Evolutionary conservation across 2,113 vertebrate species (phyloP).

Genomic region (Poecile atricapillus): DNA sequence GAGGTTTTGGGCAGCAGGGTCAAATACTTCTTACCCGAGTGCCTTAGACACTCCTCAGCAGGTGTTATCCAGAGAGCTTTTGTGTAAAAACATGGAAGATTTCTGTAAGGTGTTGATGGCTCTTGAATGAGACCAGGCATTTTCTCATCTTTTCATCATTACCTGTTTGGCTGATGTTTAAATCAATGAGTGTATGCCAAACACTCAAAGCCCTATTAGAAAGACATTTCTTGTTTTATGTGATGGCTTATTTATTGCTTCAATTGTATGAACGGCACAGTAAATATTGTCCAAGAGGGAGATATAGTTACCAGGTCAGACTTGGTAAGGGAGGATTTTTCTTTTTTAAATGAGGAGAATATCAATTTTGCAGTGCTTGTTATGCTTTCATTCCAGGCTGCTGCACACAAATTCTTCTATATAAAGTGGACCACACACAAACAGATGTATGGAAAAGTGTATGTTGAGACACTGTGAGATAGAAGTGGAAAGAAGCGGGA

Average conservation of each 20-base stretch:
- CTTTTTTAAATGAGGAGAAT: constrained; percentile 18
- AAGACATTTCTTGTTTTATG: neutral
- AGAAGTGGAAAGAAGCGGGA: neutral
- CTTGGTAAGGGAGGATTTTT: neutral
- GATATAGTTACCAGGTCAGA: neutral
- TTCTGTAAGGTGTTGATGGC: constrained; percentile 2
- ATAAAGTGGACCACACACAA: neutral
- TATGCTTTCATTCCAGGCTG: neutral
- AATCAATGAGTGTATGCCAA: constrained; percentile 12
- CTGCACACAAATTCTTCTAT: neutral
- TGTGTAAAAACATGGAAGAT: neutral
- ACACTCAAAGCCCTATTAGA: neutral
- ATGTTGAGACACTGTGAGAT: neutral
- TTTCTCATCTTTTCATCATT: constrained; percentile 44
- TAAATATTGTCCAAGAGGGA: constrained; percentile 32
- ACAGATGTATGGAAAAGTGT: neutral
- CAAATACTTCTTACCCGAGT: neutral
- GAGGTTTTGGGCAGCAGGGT: neutral
- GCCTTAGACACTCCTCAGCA: neutral
- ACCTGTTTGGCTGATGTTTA: constrained; percentile 21
- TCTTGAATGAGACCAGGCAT: neutral
- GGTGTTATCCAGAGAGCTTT: neutral
- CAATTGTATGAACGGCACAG: neutral
- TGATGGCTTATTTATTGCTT: constrained; percentile 39
- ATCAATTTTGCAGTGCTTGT: neutral